Base-by-base conservation (phyloP, 2,113 vertebrate species). In the Pollachius pollachius region DNA sequence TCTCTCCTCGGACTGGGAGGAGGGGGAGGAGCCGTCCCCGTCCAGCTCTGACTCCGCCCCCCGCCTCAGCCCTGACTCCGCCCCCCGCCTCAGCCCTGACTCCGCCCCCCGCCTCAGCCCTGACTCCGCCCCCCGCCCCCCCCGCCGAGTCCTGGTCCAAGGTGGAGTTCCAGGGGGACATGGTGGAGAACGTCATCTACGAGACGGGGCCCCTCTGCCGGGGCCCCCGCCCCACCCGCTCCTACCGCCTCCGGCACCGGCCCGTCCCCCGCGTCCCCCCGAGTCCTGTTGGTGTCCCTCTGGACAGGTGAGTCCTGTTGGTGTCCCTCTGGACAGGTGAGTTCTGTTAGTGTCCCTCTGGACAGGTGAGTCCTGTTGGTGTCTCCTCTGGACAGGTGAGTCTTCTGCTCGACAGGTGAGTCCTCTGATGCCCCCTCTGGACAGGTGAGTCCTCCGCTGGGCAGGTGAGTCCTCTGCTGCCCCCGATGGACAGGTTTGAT, bases 131-230 rank as follows among this genome's bases (percentile, higher is more conserved):
- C 3, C 54, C 56, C 15, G 17, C 56, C 76, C 48, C 81, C 1
- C 21, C 74, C 41, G 79, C 70, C 3, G 62, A 5, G 1, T 62
- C 76, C 0, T 23, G 23, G 8, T 48, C 30, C 65, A 2, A 71
- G 78, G 6, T 21, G 72, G 0, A 83, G 0, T 95, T 96, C 84
- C 83, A 85, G 74, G 92, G 94, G 19, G 87, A 94, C 74, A 98
- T 98, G 97, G 88, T 96, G 74, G 91, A 94, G 3, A 98, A 98
- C 79, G 92, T 92, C 30, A 92, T 98, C 63, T 99, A 98, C 21
- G 85, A 30, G 83, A 5, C 75, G 0, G 82, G 67, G 17, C 5
- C 71, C 73, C 68, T 9, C 5, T 1, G 9, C 41, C 41, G 23
- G 61, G 68, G 71, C 27, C 90, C 84, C 9, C 66, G 76, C 16